phyloP scores from a whole-genome alignment of 1,140 invertebrate genomes.

The Drosophila sulfurigaster region DNA sequence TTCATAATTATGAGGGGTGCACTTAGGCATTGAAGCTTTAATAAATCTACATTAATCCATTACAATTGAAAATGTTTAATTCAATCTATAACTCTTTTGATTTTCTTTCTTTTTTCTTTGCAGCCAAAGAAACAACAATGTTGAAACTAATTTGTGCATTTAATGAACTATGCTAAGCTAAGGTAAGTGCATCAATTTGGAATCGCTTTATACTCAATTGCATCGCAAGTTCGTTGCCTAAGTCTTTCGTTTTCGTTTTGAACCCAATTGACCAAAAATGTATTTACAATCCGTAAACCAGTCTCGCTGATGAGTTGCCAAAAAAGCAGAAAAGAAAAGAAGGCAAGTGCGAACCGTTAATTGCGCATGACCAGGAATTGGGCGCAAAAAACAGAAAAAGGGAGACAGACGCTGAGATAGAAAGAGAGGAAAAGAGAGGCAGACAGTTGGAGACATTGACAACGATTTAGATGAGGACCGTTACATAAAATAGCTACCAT shows the following conservation, averaged over 20 bases:
- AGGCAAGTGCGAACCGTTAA: constrained; percentile 47
- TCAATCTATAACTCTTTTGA: constrained; percentile 14
- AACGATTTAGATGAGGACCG: constrained; percentile 64
- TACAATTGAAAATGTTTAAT: constrained; percentile 11
- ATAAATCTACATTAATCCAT: constrained; percentile 15
- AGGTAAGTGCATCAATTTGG: constrained; percentile 47
- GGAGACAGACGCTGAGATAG: not conserved
- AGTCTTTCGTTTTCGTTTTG: constrained; percentile 50
- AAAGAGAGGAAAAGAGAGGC: not conserved
- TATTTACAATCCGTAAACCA: constrained; percentile 11
- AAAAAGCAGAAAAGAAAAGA: constrained; percentile 12
- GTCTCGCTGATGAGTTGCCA: constrained; percentile 42
- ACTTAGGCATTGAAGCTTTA: not conserved
- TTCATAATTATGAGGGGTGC: constrained; percentile 27
- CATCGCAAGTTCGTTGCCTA: constrained; percentile 45
- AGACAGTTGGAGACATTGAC: constrained; percentile 34
- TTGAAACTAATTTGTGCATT: constrained; percentile 25
- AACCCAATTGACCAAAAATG: constrained; percentile 15
- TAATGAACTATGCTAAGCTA: constrained; percentile 36
- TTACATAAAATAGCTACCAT: constrained; percentile 63
- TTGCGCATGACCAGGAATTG: constrained; percentile 34
- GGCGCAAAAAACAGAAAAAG: constrained; percentile 7
- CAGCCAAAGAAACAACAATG: constrained; percentile 46
- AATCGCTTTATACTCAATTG: not conserved
- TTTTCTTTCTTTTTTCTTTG: constrained; percentile 27